Evolutionary conservation across 2,888 invertebrate genomes (phyloP).

Genomic region (Ashinkailepas kermadecensis): DNA sequence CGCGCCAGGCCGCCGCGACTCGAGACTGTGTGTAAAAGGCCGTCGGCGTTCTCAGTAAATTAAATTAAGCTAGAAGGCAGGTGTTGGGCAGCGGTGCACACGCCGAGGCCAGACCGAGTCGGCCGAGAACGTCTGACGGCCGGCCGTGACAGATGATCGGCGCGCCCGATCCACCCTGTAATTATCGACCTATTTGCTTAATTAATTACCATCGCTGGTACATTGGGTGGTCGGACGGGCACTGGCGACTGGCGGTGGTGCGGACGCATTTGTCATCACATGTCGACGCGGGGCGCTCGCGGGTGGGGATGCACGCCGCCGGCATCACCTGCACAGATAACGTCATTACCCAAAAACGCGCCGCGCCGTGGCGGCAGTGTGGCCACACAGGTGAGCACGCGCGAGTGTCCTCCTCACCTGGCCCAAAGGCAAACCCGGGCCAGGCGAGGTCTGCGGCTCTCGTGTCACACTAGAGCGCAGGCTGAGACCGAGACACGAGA

Average conservation of each 20-base stretch:
- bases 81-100: neutral
- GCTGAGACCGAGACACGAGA: too few relatives aligned
- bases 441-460: too few relatives aligned
- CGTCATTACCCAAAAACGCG: neutral
- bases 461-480: too few relatives aligned
- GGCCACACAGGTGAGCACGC: neutral
- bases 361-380: neutral
- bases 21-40: slow-evolving; percentile 6
- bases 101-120: neutral
- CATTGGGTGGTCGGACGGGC: neutral
- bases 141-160: neutral
- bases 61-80: slow-evolving; percentile 21
- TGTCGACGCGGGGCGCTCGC: neutral
- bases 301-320: too few relatives aligned
- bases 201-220: neutral
- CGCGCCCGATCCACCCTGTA: slow-evolving; percentile 8
- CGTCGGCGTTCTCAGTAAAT: slow-evolving; percentile 7
- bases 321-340: slow-evolving; percentile 10
- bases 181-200: slow-evolving; percentile 20
- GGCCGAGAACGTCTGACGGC: neutral
- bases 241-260: neutral
- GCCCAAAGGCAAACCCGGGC: too few relatives aligned
- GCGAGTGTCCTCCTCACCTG: too few relatives aligned
- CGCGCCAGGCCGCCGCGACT: neutral
- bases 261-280: neutral